These are phyloP conservation scores for Choristoneura rosaceana DNA, from an alignment of 2,888 invertebrate genomes.

Conservation along the genomic window DNA sequence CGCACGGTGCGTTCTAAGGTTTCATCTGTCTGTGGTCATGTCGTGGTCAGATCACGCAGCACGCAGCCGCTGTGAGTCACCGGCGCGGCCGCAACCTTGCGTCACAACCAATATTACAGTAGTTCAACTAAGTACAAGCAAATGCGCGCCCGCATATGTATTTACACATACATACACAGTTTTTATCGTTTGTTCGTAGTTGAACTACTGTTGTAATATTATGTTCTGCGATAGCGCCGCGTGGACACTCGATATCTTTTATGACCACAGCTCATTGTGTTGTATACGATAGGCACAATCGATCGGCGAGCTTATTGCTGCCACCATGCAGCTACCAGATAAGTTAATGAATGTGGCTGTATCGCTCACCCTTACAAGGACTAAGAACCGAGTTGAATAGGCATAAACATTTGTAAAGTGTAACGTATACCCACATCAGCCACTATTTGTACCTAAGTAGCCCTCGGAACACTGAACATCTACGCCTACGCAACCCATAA, in stretches of 20 bases:
- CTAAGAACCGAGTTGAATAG: not conserved
- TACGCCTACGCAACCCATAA: not conserved
- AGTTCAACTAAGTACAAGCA: not conserved
- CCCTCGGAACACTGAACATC: not conserved
- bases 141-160: not conserved
- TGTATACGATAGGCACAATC: slow-evolving; percentile 44
- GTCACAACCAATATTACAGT: not conserved
- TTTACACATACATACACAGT: not conserved
- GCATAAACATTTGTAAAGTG: not conserved
- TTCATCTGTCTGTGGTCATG: slow-evolving; percentile 52
- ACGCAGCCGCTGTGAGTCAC: slow-evolving; percentile 64
- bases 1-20: slow-evolving; percentile 47
- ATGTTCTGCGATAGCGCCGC: slow-evolving; percentile 44
- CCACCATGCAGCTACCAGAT: slow-evolving; percentile 50
- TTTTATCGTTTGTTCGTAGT: not conserved
- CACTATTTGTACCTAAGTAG: not conserved
- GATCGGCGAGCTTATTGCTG: slow-evolving; percentile 53
- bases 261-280: slow-evolving; percentile 58
- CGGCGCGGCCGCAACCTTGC: slow-evolving; percentile 45
- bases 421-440: not conserved
- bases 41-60: slow-evolving; percentile 61
- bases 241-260: slow-evolving; percentile 63
- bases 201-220: slow-evolving; percentile 1
- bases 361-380: not conserved
- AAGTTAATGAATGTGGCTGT: not conserved